These are phyloP conservation scores for Drosophila tanythrix DNA, from an alignment of 2,888 invertebrate genomes.

Conservation along the genomic window DNA sequence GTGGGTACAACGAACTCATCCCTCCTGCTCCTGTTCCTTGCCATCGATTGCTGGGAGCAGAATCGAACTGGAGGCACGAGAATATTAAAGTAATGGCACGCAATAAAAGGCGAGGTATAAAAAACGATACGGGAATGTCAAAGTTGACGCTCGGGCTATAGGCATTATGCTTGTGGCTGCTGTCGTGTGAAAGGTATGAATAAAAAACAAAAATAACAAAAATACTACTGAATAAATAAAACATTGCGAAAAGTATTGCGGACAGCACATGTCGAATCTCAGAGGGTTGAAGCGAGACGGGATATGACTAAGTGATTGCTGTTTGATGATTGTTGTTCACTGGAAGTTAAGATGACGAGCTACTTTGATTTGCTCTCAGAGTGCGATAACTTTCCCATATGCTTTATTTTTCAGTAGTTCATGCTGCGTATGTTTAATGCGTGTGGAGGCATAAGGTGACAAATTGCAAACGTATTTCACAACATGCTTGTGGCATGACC, in stretches of 20 bases:
- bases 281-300: slow-evolving; percentile 8
- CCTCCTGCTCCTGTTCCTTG: slow-evolving; percentile 3
- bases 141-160: slow-evolving; percentile 50
- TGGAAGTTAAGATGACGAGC: slow-evolving; percentile 25
- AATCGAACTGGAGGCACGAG: slow-evolving; percentile 38
- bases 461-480: slow-evolving; percentile 44
- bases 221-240: slow-evolving; percentile 40
- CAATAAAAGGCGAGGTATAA: slow-evolving; percentile 64
- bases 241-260: slow-evolving; percentile 25
- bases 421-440: slow-evolving; percentile 32
- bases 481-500: slow-evolving; percentile 38
- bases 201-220: slow-evolving; percentile 19
- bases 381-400: slow-evolving; percentile 23
- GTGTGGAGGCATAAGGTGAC: slow-evolving; percentile 27
- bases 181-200: slow-evolving; percentile 54
- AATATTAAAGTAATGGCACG: slow-evolving; percentile 66
- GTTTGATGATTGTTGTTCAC: slow-evolving; percentile 32
- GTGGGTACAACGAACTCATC: slow-evolving; percentile 47
- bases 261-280: slow-evolving; percentile 9
- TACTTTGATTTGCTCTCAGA: slow-evolving; percentile 38
- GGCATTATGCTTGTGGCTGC: slow-evolving; percentile 36
- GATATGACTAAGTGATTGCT: slow-evolving; percentile 42
- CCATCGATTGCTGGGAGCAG: slow-evolving; percentile 48
- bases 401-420: slow-evolving; percentile 10
- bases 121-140: slow-evolving; percentile 55